Conservation (phyloP, 2,113 vertebrate species). For the Spermophilus dauricus region DNA sequence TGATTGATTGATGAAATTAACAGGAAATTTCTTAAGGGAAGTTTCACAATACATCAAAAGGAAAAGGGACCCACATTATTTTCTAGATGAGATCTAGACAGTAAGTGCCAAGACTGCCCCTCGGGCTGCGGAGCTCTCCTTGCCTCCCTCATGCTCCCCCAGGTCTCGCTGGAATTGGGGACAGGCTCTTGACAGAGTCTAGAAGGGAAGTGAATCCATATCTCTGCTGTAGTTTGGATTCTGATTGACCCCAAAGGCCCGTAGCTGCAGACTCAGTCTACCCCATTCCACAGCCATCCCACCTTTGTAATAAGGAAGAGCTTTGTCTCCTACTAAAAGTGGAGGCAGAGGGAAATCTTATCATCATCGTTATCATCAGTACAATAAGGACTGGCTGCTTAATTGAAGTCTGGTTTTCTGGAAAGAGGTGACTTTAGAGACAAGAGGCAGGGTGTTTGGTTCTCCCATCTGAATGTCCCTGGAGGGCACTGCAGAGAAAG, state of each 20-base stretch:
- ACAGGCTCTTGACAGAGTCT: no score
- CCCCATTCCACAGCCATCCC: no score
- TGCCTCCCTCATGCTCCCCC: accelerated
- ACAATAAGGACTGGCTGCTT: no score
- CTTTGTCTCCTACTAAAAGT: no score
- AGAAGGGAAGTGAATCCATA: neutral
- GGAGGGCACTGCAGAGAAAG: neutral
- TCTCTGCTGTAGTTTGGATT: no score
- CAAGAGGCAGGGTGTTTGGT: accelerated
- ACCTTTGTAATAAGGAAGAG: neutral
- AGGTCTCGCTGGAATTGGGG: neutral
- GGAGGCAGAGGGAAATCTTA: no score
- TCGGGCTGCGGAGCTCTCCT: neutral
- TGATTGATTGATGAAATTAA: neutral
- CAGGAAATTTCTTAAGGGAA: neutral
- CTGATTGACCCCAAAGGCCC: no score
- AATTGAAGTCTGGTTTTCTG: neutral
- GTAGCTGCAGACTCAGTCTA: no score
- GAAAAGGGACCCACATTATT: neutral
- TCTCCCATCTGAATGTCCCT: accelerated
- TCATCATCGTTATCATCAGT: neutral
- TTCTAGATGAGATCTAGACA: neutral
- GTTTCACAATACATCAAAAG: neutral
- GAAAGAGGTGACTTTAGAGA: neutral
- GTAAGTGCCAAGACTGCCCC: neutral